Evolutionary conservation across 2,797 vertebrate genomes (phyloP).

Genomic region (Pelochelys cantorii): DNA sequence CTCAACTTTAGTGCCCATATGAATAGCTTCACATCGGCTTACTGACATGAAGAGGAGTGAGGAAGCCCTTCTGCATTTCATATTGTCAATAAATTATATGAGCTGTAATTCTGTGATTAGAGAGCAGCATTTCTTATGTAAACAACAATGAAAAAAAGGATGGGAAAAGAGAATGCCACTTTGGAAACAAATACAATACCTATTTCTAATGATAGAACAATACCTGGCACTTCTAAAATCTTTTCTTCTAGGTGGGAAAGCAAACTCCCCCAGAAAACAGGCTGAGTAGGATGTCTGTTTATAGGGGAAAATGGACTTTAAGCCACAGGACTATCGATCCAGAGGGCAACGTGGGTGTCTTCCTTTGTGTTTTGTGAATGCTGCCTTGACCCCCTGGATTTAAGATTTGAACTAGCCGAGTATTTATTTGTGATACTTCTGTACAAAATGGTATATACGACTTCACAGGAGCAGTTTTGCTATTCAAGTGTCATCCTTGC

Average conservation of each 20-base stretch:
- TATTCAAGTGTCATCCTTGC: not conserved
- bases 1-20: not conserved
- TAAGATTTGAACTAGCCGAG: not conserved
- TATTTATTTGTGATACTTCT: not conserved
- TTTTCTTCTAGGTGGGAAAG: not conserved
- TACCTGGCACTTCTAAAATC: not conserved
- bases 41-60: not conserved
- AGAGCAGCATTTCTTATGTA: not conserved
- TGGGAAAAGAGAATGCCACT: not conserved
- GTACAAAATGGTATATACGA: not conserved
- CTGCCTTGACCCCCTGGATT: not conserved
- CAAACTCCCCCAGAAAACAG: not conserved
- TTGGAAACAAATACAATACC: not conserved
- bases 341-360: not conserved
- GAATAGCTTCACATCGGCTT: not conserved
- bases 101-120: not conserved
- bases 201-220: not conserved
- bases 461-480: not conserved
- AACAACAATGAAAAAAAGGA: not conserved
- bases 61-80: not conserved
- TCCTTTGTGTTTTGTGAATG: accelerated
- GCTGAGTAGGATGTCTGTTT: not conserved
- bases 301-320: not conserved
- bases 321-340: not conserved
- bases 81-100: not conserved